These are phyloP conservation scores for Chrysochloris asiatica DNA, from an alignment of 2,113 vertebrate genomes.

Conservation along the genomic window DNA sequence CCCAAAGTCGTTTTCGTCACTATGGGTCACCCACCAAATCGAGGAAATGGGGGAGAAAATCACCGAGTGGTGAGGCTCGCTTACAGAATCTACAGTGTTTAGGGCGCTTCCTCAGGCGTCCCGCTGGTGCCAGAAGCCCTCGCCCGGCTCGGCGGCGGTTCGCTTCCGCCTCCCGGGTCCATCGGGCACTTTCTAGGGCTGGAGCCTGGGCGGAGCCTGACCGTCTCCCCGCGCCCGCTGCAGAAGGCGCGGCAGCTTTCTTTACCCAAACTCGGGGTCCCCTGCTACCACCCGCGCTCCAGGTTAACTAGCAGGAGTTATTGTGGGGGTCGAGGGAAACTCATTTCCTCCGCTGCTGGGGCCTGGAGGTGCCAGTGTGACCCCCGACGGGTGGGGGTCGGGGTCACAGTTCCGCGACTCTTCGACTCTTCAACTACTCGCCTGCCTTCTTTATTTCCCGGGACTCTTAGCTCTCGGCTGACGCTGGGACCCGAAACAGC, in stretches of 20 bases:
- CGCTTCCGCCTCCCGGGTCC: neutral
- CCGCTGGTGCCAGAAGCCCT: neutral
- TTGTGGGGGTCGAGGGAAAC: too few relatives aligned
- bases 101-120: neutral
- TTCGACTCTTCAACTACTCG: neutral
- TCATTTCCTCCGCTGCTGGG: neutral
- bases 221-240: neutral
- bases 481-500: neutral
- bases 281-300: neutral
- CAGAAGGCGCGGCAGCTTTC: neutral
- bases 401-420: neutral
- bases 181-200: neutral
- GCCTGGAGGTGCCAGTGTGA: neutral
- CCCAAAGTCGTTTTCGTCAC: neutral
- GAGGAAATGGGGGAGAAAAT: fast-evolving
- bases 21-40: neutral
- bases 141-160: neutral
- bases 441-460: neutral
- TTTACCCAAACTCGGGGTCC: neutral
- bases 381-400: neutral
- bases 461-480: neutral
- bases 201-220: too few relatives aligned
- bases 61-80: neutral
- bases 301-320: neutral
- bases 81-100: neutral